These are phyloP conservation scores for Hippocampus comes DNA, from an alignment of 2,113 vertebrate genomes.

Conservation along the genomic window DNA sequence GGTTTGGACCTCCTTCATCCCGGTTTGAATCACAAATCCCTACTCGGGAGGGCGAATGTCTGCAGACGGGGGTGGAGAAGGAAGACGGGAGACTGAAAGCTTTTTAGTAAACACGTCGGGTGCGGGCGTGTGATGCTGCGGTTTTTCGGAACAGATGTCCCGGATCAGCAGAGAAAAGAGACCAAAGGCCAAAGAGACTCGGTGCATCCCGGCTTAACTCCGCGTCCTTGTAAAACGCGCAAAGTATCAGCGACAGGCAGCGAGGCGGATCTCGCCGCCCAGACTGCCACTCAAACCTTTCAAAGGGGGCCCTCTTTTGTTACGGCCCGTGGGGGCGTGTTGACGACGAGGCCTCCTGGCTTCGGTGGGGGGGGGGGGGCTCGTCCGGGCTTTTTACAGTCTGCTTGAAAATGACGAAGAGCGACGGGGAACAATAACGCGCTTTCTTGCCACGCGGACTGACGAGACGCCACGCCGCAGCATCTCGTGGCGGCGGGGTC, in stretches of 20 bases:
- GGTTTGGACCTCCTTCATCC: constrained; percentile 58
- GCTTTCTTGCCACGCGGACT: constrained; percentile 14
- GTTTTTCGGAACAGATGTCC: constrained; percentile 62
- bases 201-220: constrained; percentile 44
- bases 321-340: constrained; percentile 52
- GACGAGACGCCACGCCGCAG: constrained; percentile 3
- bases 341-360: constrained; percentile 45
- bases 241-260: constrained; percentile 41
- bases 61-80: constrained; percentile 27
- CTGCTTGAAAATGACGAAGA: constrained; percentile 43
- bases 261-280: constrained; percentile 25
- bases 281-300: constrained; percentile 55
- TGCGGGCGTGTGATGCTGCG: constrained; percentile 28
- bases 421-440: constrained; percentile 45
- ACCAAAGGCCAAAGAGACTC: constrained; percentile 38
- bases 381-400: constrained; percentile 39
- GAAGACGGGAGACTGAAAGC: constrained; percentile 50
- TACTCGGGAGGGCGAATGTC: constrained; percentile 50
- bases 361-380: constrained; percentile 26
- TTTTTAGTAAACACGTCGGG: constrained; percentile 50
- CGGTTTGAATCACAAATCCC: constrained; percentile 66
- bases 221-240: constrained; percentile 42
- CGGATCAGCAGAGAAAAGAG: constrained; percentile 57
- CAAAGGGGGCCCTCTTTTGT: constrained; percentile 41
- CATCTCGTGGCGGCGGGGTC: constrained; percentile 25